Conservation (phyloP, 2,797 vertebrate species). For the Pyrocephalus nanus region DNA sequence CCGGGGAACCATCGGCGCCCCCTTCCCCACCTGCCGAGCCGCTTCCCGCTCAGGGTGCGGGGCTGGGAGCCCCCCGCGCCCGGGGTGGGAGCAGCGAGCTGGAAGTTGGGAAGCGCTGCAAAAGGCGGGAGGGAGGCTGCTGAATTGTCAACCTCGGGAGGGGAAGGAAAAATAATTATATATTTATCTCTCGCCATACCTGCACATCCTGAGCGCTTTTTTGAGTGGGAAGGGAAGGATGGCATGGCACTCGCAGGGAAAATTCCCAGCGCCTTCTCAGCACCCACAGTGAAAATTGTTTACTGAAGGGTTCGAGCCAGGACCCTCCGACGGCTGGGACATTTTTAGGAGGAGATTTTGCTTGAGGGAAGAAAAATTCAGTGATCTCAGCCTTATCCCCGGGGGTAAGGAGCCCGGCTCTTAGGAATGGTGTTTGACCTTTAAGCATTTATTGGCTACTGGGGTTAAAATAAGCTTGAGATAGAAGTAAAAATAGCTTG, state of each 20-base stretch:
- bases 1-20: neutral
- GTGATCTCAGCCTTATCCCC: neutral
- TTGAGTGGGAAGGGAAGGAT: neutral
- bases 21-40: neutral
- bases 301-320: neutral
- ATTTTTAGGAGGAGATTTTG: neutral
- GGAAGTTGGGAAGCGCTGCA: neutral
- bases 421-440: slow-evolving; percentile 57
- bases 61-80: neutral
- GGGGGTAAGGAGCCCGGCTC: neutral
- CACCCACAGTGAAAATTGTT: neutral
- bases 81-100: neutral
- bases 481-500: slow-evolving; percentile 54
- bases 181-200: neutral
- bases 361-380: neutral
- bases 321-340: neutral
- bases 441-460: slow-evolving; percentile 63
- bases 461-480: slow-evolving; percentile 64
- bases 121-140: neutral
- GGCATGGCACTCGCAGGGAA: neutral
- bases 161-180: neutral
- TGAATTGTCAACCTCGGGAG: neutral
- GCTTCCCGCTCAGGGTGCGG: neutral
- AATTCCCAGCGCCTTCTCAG: neutral
- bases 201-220: neutral